Conservation (phyloP, 2,113 vertebrate genomes). For the Nannobrachium achirus region DNA sequence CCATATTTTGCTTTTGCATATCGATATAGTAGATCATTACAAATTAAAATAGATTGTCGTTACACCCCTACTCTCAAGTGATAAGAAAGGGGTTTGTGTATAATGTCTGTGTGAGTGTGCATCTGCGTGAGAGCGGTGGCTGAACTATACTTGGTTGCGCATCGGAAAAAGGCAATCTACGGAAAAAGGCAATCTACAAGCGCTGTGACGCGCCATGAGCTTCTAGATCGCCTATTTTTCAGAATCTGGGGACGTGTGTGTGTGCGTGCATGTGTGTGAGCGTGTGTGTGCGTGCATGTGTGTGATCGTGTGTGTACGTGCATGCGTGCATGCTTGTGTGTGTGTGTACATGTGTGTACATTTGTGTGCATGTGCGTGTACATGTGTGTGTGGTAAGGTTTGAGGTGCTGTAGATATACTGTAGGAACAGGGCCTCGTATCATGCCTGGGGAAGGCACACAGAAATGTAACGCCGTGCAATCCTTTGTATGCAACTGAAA, state of each 20-base stretch:
- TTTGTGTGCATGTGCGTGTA: constrained; percentile 4
- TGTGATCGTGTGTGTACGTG: constrained; percentile 12
- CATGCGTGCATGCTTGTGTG: neutral
- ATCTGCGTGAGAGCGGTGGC: constrained; percentile 1
- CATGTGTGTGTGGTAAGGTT: neutral
- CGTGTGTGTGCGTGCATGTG: neutral
- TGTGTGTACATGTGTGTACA: neutral
- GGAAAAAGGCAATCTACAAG: constrained; percentile 7
- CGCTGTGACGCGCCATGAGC: neutral
- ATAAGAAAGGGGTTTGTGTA: constrained; percentile 5
- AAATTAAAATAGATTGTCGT: too few species aligned
- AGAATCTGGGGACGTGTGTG: neutral
- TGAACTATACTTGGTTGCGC: too few species aligned
- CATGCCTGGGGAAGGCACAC: neutral
- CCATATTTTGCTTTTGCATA: too few species aligned
- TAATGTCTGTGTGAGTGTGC: constrained; percentile 20
- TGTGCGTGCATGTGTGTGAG: neutral
- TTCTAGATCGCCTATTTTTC: too few species aligned
- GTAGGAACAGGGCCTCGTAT: neutral
- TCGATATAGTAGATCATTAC: too few species aligned
- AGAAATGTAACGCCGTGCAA: constrained; percentile 38
- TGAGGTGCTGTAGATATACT: neutral
- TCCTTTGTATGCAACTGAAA: constrained; percentile 21
- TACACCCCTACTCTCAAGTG: too few species aligned
- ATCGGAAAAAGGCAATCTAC: too few species aligned